Evolutionary conservation across 2,888 invertebrate species (phyloP), one percentile per base, ranked within the genome.

Genomic region (Sericinus montela): DNA sequence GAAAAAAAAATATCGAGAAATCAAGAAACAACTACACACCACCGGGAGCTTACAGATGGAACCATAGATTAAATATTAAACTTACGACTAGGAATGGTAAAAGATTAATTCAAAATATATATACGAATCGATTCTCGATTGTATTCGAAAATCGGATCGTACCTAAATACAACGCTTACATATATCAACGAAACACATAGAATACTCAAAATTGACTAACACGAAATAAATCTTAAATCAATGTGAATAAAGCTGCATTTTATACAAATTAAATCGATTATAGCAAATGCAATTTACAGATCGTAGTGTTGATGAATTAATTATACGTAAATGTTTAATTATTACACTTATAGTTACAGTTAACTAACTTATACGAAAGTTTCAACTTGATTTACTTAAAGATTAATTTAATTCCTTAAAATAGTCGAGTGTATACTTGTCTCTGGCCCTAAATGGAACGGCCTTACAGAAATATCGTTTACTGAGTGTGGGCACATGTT

Each of bases 21-120:
- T 55, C 60, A 58, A 67, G 54, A 56, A 14, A 46, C 52, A 56
- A 59, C 51, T 57, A 68, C 60, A 56, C 53, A 49, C 41, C 35
- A 56, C 57, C 57, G 55, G 62, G 69, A 64, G 63, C 3, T 56
- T 62, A 63, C 66, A 74, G 74, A 76, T 76, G 74, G 75, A 75
- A 68, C 66, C 53, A 60, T 69, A 65, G 65, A 64, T 72, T 69
- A 66, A 55, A n/a, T 11, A 54, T 52, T 57, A 59, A 60, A 60
- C 63, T 61, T 51, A 52, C 66, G 46, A 63, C 72, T 73, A 73
- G 66, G 59, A 65, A 60, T 65, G 60, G 57, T 62, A 52, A 51
- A n/a, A 52, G 51, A 50, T 46, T 50, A 41, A 30, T 52, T 56
- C n/a, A 54, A 52, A 30, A 41, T 29, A 51, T 36, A 49, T 10